Evolutionary conservation across 2,113 vertebrate species (phyloP), one percentile per base, ranked within the genome.

Genomic region (Hippocampus comes): DNA sequence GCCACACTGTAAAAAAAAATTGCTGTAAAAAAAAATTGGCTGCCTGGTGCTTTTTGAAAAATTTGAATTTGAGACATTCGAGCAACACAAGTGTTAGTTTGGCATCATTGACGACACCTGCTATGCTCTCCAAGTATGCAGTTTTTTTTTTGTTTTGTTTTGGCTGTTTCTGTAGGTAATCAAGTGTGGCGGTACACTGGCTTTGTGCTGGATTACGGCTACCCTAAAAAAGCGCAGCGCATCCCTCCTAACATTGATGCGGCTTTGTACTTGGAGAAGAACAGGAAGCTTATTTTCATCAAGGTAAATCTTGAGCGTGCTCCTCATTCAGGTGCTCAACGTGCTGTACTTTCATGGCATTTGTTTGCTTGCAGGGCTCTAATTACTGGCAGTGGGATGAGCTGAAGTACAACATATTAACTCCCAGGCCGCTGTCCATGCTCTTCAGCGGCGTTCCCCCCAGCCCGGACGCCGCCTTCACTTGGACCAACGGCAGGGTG

Each of bases 351-450:
- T 42, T 64, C 38, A 27, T 8, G 41, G 53, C 23, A 10, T 41
- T 49, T 43, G 15, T 20, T 55, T 55, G 25, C 67, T 49, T 30
- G 27, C 67, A 93, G 92, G 92, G 90, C 2, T 89, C 90, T 5
- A 70, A 88, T 0, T 91, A 93, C 83, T 95, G 94, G 95, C 94
- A 95, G 82, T 96, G 93, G 93, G 94, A 96, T 7, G 94, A 96
- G 82, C 74, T 94, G 78, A 83, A 74, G 11, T 88, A 80, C 81
- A 94, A 71, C 5, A 80, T 90, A 79, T 76, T 95, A 48, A 80
- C 81, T 11, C 93, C 94, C 48, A 95, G 93, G 75, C 93, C 93
- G 27, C 93, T 94, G 63, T 91, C 92, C 9, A 69, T 55, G 60
- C 86, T 95, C 65, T 94, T 96, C 79, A 90, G 88, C 0, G 92